Evolutionary conservation across 2,888 invertebrate species (phyloP).

Genomic region (Leptinotarsa tumamoca): DNA sequence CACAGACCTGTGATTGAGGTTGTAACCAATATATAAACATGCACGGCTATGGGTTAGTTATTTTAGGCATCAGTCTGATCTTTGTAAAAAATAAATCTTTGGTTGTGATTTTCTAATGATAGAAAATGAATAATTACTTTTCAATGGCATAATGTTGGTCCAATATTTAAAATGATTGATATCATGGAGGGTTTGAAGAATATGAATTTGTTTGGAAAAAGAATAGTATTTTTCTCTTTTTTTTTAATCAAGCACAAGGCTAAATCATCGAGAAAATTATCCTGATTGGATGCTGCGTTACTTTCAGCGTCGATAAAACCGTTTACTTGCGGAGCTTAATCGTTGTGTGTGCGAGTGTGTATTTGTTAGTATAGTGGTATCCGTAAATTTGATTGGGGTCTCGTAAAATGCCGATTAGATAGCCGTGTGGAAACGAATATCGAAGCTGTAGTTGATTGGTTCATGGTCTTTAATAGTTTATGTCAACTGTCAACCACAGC

Average conservation of each 20-base stretch:
- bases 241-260: not conserved
- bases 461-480: not conserved
- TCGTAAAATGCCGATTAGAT: conserved; percentile 43
- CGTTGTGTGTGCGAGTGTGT: conserved; percentile 26
- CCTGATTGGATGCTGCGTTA: not conserved
- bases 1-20: too few species aligned
- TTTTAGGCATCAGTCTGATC: too few species aligned
- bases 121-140: too few species aligned
- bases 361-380: conserved; percentile 29
- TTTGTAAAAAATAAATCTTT: too few species aligned
- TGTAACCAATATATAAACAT: too few species aligned
- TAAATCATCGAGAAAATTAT: not conserved
- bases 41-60: too few species aligned
- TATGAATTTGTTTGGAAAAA: too few species aligned
- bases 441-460: conserved; percentile 22
- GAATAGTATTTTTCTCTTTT: too few species aligned
- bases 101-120: too few species aligned
- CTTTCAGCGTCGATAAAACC: not conserved
- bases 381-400: conserved; percentile 48
- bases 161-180: too few species aligned
- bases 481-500: conserved; percentile 1
- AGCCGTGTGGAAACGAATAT: conserved; percentile 44
- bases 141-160: too few species aligned
- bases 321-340: conserved; percentile 10
- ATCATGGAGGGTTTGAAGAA: too few species aligned